These are phyloP conservation scores for Neodiprion pinetum DNA, from an alignment of 1,140 invertebrate genomes.

Conservation along the genomic window DNA sequence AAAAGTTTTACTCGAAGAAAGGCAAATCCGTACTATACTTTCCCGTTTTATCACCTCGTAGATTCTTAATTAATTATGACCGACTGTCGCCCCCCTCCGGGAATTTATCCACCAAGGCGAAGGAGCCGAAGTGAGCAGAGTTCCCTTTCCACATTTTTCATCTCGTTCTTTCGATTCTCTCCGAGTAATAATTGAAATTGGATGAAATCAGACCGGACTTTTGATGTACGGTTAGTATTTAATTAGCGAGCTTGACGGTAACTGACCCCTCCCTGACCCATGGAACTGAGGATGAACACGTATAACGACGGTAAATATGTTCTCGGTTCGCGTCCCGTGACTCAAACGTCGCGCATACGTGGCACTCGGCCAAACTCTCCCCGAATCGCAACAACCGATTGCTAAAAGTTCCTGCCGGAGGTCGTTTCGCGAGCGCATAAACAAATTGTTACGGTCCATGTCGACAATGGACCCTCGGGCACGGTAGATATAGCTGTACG, in stretches of 20 bases:
- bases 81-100: no score
- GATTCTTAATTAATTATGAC: no score
- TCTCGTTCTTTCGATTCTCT: no score
- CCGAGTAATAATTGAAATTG: no score
- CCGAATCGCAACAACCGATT: not conserved
- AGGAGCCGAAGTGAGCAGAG: no score
- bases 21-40: no score
- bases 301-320: not conserved
- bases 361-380: not conserved
- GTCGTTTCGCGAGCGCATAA: not conserved
- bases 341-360: not conserved
- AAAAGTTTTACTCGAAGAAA: no score
- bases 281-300: not conserved
- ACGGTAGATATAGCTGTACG: not conserved
- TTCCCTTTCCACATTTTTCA: no score
- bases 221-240: not conserved
- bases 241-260: not conserved
- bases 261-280: not conserved
- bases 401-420: not conserved
- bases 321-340: not conserved
- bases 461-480: not conserved
- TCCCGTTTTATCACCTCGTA: no score
- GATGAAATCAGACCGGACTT: no score
- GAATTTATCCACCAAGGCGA: no score
- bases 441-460: not conserved